Base-by-base conservation (phyloP, 53 echinoderm and acorn worm species). In the Patiria pectinifera region DNA sequence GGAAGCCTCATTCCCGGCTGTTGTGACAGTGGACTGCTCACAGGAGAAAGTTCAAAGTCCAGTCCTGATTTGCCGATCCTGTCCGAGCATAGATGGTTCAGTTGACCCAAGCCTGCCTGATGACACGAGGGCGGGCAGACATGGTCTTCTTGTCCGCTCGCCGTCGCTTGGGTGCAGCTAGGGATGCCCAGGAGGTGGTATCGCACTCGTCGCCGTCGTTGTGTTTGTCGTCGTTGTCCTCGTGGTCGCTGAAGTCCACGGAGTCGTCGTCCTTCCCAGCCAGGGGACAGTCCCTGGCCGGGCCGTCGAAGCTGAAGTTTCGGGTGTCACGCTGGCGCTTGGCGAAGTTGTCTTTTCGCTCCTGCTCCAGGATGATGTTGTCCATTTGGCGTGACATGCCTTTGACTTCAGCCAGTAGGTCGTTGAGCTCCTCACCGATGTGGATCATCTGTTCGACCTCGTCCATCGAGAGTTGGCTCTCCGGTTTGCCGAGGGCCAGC, bases 351-450 rank as follows among this genome's bases (percentile, higher is more conserved):
- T 82, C 49, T 59, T n/a, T 53, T 3, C 44, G 44, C 24, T 46
- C 23, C 24, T 82, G 82, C 23, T 44, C 59, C 58, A 44, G 11
- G 82, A 58, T 82, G 82, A 82, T 18, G 23, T 66, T 43, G 46
- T 84, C 84, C 84, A 84, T 84, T 44, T 69, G 63, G 18, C 84
- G 84, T n/a, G 84, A 69, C 84, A 84, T 66, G 69, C 69, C 69
- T 61, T 69, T 63, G 19, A 84, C 84, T 21, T 84, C 84, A 45
- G 66, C 84, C 19, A 84, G 84, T 25, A 82, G 58, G 23, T 12
- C 83, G 24, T 45, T 82, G 59, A 59, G 24, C 60, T 58, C 59
- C 3, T 59, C 35, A 11, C 69, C 84, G 45, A 84, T 84, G 66
- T 84, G 44, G 59, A 82, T 8, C 84, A 84, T 84, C 84, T 84